Conservation (phyloP, 1,140 invertebrate genomes). For the Leucophenga varia region DNA sequence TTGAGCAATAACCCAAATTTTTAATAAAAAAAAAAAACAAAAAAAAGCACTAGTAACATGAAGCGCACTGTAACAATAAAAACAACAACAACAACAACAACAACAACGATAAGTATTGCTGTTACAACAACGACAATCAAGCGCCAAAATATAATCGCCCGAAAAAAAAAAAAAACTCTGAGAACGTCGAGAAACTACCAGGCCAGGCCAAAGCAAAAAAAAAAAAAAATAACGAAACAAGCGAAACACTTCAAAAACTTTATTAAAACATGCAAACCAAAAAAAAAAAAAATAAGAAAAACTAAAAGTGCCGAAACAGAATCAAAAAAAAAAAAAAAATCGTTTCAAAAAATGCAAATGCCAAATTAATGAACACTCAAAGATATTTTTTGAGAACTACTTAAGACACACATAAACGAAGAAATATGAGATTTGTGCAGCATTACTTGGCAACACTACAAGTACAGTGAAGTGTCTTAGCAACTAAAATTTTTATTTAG, state of each 20-base stretch:
- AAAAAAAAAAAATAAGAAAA: no score
- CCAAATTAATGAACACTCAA: background rate
- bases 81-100: conserved; percentile 8
- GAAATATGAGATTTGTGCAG: conserved; percentile 27
- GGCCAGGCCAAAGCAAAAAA: conserved; percentile 25
- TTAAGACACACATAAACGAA: conserved; percentile 27
- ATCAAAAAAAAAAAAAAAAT: background rate
- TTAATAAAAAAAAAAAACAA: conserved; percentile 1
- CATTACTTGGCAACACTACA: no score
- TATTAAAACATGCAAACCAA: no score
- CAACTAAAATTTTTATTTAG: no score
- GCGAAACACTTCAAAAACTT: no score
- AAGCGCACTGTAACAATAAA: no score
- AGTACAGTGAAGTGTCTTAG: background rate
- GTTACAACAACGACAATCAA: no score
- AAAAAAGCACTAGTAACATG: no score
- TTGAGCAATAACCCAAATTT: conserved; percentile 25
- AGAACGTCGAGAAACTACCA: no score
- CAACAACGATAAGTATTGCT: background rate
- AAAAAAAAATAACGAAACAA: background rate
- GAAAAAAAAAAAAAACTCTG: conserved; percentile 19
- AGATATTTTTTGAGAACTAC: background rate
- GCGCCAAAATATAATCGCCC: conserved; percentile 37
- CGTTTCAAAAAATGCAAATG: background rate
- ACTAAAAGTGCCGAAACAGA: background rate